These are phyloP conservation scores for Drosophila nigrodunni DNA, from an alignment of 1,140 invertebrate species.

Conservation along the genomic window DNA sequence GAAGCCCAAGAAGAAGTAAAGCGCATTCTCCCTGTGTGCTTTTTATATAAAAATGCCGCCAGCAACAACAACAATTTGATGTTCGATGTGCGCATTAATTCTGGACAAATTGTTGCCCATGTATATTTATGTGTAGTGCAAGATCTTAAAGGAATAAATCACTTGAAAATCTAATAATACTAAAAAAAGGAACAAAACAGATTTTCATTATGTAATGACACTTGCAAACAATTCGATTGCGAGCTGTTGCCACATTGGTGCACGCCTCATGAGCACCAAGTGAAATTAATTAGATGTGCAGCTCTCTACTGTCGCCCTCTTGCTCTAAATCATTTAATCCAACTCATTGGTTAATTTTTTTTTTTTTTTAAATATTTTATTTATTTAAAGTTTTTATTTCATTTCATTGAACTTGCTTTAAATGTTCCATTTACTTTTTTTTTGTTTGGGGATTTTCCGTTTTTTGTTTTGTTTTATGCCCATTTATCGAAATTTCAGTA, in stretches of 20 bases:
- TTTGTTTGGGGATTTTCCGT: constrained; percentile 19
- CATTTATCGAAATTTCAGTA: constrained; percentile 74
- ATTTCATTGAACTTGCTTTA: constrained; percentile 79
- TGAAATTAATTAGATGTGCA: background rate
- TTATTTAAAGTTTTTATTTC: constrained; percentile 83
- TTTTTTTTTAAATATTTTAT: constrained; percentile 78
- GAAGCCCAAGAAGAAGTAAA: constrained; percentile 87
- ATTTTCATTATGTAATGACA: constrained; percentile 62
- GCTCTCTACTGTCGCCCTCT: background rate
- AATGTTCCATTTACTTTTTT: constrained; percentile 58
- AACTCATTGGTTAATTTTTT: constrained; percentile 22
- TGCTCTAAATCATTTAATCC: background rate
- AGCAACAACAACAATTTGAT: too few relatives aligned
- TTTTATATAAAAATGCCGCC: background rate
- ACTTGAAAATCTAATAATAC: constrained; percentile 55
- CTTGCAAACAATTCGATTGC: background rate
- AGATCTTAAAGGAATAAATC: constrained; percentile 72
- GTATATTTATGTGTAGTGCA: constrained; percentile 72
- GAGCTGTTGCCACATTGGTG: background rate
- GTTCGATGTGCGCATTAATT: constrained; percentile 14
- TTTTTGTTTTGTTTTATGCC: constrained; percentile 37
- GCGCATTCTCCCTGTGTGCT: constrained; percentile 6
- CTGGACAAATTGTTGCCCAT: constrained; percentile 19
- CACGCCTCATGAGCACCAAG: background rate
- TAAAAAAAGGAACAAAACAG: constrained; percentile 11